Evolutionary conservation across 2,888 invertebrate species (phyloP), one percentile per base, ranked within the genome.

Genomic region (Phengaris arion): DNA sequence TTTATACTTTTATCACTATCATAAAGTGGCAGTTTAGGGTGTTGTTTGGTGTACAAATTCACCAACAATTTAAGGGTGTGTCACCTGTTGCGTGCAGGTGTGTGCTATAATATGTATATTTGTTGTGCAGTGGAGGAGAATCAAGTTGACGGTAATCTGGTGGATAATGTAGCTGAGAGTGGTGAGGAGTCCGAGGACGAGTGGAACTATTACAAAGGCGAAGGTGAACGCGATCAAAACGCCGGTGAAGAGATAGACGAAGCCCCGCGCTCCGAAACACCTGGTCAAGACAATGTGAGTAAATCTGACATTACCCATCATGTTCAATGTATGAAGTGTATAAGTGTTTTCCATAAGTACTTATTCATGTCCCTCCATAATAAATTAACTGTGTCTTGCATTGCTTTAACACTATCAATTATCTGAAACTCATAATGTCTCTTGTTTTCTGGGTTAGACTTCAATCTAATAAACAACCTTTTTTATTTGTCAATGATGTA

Each of bases 101-200:
- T 85, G 85, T 74, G 35, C 35, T 35, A 35, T 78, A 79, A 80
- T 80, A 81, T 81, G 80, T 82, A 85, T 84, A 83, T 85, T 81
- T 84, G 80, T 81, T 86, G 87, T 85, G 82, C 88, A 92, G 93
- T 92, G 87, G 92, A 90, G 81, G 86, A 88, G 81, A 86, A 89
- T 91, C 91, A 92, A 88, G 89, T 91, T 81, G 93, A 92, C 89
- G 93, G 90, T 82, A 88, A 87, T 81, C 85, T 95, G 87, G 94
- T 95, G 91, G 96, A 96, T 93, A 96, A 96, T 95, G 95, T 95
- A 95, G 96, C 94, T 85, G 96, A 96, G 89, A 96, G 95, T 84
- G 95, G 96, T 84, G 96, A 96, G 82, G 96, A 96, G 81, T 96
- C 96, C 81, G 97, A 97, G 91, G 97, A 97, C 95, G 97, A 97